Evolutionary conservation across 2,113 vertebrate species (phyloP).

Genomic region (Gallinago media): DNA sequence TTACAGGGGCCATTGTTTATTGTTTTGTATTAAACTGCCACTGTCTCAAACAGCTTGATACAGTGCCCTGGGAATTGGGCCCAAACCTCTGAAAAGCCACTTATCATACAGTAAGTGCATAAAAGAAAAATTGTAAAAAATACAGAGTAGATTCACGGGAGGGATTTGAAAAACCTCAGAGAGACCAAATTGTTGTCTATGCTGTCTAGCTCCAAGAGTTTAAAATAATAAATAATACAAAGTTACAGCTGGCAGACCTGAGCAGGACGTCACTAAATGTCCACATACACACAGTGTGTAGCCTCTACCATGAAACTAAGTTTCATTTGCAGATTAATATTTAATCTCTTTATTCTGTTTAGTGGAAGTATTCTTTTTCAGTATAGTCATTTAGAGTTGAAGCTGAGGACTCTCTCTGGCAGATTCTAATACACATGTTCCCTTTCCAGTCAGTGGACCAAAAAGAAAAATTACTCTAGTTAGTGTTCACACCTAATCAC

Average conservation of each 20-base stretch:
- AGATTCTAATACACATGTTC: neutral
- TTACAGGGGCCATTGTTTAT: neutral
- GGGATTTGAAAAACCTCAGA: neutral
- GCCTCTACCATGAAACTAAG: neutral
- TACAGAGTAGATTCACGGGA: neutral
- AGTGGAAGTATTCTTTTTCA: neutral
- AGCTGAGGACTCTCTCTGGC: neutral
- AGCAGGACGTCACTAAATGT: neutral
- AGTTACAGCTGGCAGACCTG: neutral
- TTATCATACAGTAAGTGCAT: neutral
- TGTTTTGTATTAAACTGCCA: neutral
- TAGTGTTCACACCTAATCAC: neutral
- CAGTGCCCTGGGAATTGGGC: neutral
- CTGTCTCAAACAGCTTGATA: neutral
- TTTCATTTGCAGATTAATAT: neutral
- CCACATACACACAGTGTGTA: neutral
- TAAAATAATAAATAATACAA: neutral
- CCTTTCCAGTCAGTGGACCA: neutral
- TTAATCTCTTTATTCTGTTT: neutral
- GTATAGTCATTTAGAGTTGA: neutral
- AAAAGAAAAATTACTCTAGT: neutral
- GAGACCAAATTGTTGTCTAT: neutral
- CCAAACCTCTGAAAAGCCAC: neutral
- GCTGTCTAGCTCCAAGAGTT: neutral
- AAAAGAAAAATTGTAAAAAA: neutral